Base-by-base conservation (phyloP, 2,888 invertebrate species). In the Leptura quadrifasciata region DNA sequence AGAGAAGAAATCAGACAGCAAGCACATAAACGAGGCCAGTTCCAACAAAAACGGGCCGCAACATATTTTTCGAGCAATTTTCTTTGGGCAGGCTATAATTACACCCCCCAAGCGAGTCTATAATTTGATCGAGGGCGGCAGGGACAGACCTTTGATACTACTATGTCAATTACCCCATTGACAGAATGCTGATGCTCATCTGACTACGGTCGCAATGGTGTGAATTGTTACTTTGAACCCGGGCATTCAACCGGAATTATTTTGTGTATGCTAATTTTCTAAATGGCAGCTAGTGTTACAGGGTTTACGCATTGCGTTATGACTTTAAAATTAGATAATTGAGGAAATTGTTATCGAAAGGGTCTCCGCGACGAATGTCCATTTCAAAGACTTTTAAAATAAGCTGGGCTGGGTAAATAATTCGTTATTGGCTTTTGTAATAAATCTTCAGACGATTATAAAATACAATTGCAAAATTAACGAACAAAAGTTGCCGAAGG, bases 51-150 rank as follows among this genome's bases (percentile, higher is more conserved):
- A 79, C 77, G 71, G 75, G 61, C 72, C 76, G 76, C 78, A 84
- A 83, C 86, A 87, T 87, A 88, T 87, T 88, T 87, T 87, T 87
- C 85, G 85, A 85, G 86, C 86, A 88, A 88, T 88, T 88, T 88
- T 87, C 87, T 87, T 83, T 84, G 85, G 86, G 84, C 87, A 87
- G 85, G 84, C 87, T 88, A 87, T 88, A 88, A 88, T 88, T 88
- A 88, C 87, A 87, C 87, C 87, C 88, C 87, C 87, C 85, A 84
- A 86, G 86, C 86, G 83, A 84, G 84, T 83, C 87, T 88, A 87
- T 88, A 88, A 88, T 88, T 88, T 87, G 85, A 86, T 86, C 84
- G 86, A 87, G 87, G 88, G 87, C 87, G 87, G 85, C 85, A 83
- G 84, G 85, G 83, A 84, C 85, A 86, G 86, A 88, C 87, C 87